Evolutionary conservation across 1,140 invertebrate genomes (phyloP), one percentile per base, ranked within the genome.

Genomic region (Drosophila pectinifera): DNA sequence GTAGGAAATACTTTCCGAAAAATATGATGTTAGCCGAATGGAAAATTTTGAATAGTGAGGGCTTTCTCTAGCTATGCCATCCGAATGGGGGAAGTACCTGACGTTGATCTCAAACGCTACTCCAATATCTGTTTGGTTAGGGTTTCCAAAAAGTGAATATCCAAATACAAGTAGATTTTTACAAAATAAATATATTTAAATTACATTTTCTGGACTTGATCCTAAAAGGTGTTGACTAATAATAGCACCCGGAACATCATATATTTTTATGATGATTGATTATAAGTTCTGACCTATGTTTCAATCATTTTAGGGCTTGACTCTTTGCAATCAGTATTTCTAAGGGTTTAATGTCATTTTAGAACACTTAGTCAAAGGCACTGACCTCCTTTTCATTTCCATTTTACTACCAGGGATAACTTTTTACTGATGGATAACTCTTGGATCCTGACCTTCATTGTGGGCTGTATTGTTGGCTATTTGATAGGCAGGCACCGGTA

Each of bases 391-490:
- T 22, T 11, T 14, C n/a, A n/a, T n/a, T n/a, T n/a, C n/a, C n/a
- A n/a, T n/a, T n/a, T n/a, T n/a, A n/a, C n/a, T n/a, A n/a, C n/a
- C n/a, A n/a, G n/a, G n/a, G n/a, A n/a, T n/a, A n/a, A n/a, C n/a
- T n/a, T n/a, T n/a, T n/a, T n/a, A n/a, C n/a, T n/a, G n/a, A n/a
- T 86, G 41, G 82, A 85, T 28, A 74, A 59, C 51, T 34, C 20
- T 4, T 39, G 6, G 13, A 0, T 78, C 0, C 13, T 65, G 0
- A 78, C 48, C 1, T 65, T 85, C 4, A 20, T 78, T 14, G 24
- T 85, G 5, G 82, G 82, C 10, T 63, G 78, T 38, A 22, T 86
- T 20, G 28, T 74, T 20, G 82, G 81, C 4, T 81, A 73, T 63
- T 61, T 69, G 10, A 28, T 85, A 51, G 73, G 79, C 34, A 16